Percentiles rank a stretch among this genome's conserved stretches.
Evolutionary conservation across 2,888 invertebrate genomes (phyloP).

Genomic region (Sarcophaga carnaria): DNA sequence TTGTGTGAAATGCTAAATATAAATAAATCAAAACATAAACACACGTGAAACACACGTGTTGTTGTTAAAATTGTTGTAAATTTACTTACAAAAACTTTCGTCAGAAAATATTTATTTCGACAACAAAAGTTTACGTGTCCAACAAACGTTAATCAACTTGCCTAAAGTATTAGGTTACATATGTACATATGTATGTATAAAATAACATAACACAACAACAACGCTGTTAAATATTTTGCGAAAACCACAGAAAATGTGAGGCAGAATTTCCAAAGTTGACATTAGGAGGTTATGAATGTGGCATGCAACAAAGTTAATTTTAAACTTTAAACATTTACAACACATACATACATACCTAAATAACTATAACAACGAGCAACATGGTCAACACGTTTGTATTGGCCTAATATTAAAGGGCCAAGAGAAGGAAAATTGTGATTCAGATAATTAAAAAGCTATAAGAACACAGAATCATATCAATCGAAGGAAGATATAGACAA

Average conservation of each 20-base stretch:
- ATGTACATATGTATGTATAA: neutral
- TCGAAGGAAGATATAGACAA: too few species aligned
- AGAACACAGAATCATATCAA: neutral
- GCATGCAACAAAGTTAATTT: constrained; percentile 77
- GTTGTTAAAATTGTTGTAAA: constrained; percentile 40
- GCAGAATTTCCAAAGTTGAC: constrained; percentile 77
- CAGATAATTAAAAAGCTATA: neutral
- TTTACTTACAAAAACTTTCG: constrained; percentile 60
- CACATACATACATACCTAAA: neutral
- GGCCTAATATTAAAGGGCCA: neutral
- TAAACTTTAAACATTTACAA: constrained; percentile 75
- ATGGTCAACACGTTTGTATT: neutral
- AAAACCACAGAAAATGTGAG: constrained; percentile 70
- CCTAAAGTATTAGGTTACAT: constrained; percentile 45
- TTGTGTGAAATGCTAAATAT: constrained; percentile 39
- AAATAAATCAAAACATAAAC: constrained; percentile 54
- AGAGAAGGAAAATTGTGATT: neutral
- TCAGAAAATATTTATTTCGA: constrained; percentile 61
- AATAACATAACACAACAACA: neutral
- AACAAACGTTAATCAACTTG: constrained; percentile 65
- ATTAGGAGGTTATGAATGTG: constrained; percentile 73
- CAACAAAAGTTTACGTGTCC: constrained; percentile 66
- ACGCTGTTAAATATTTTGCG: constrained; percentile 12
- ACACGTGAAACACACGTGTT: constrained; percentile 39
- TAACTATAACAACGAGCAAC: neutral